A percentile compares a stretch with the other conserved stretches of the same genome.
phyloP scores from a whole-genome alignment of 2,888 invertebrate genomes.

The Brassicogethes aeneus region DNA sequence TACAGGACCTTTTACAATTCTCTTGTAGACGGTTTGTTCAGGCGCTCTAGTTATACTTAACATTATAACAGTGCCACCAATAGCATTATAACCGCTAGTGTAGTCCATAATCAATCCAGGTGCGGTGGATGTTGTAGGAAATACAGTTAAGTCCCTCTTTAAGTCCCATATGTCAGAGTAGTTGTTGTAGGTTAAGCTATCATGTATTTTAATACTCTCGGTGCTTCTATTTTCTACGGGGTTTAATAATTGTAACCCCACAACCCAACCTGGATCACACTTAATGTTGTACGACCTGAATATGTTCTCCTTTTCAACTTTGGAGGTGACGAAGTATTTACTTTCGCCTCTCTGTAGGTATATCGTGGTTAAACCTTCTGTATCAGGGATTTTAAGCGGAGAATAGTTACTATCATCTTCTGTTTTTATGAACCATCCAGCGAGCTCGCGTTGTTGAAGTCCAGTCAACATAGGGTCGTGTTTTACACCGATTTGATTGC shows the following conservation, averaged over 20 bases:
- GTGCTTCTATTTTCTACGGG: constrained; percentile 83
- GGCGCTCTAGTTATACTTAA: constrained; percentile 67
- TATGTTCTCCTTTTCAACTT: constrained; percentile 48
- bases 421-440: constrained; percentile 78
- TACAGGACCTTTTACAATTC: constrained; percentile 68
- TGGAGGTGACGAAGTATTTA: constrained; percentile 71
- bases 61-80: constrained; percentile 75
- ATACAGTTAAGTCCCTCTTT: constrained; percentile 75
- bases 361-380: constrained; percentile 38
- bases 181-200: constrained; percentile 59
- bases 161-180: constrained; percentile 67
- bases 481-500: constrained; percentile 84
- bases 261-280: constrained; percentile 74
- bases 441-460: constrained; percentile 79
- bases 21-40: constrained; percentile 61
- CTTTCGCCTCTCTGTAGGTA: constrained; percentile 50
- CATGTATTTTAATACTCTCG: constrained; percentile 72
- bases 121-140: constrained; percentile 81
- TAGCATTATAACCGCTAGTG: constrained; percentile 65
- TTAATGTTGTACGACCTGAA: constrained; percentile 52
- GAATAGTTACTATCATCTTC: constrained; percentile 67
- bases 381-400: constrained; percentile 63
- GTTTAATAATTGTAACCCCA: constrained; percentile 84
- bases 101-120: constrained; percentile 74
- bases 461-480: constrained; percentile 85